phyloP scores from a whole-genome alignment of 1,140 invertebrate genomes.

The Psilanteris sp. region DNA sequence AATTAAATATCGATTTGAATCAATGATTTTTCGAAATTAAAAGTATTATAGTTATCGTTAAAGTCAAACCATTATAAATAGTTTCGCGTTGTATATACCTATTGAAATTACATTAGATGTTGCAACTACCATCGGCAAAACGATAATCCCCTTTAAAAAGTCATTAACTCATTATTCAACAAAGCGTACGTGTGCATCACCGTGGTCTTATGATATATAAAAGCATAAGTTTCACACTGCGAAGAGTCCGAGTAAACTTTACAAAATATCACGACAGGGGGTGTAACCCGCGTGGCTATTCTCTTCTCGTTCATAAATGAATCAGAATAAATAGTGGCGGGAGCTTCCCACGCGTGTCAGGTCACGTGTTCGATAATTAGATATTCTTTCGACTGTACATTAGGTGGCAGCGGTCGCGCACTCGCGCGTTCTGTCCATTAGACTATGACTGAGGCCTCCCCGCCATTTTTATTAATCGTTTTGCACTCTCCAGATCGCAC shows the following conservation, averaged over 20 bases:
- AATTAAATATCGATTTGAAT: no score
- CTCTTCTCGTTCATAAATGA: conserved; percentile 72
- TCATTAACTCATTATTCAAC: conserved; percentile 50
- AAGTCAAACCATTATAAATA: no score
- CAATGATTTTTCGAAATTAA: no score
- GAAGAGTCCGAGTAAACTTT: conserved; percentile 73
- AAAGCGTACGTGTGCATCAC: conserved; percentile 49
- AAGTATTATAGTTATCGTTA: no score
- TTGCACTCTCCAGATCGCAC: conserved; percentile 58
- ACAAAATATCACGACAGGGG: conserved; percentile 77
- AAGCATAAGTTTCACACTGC: conserved; percentile 74
- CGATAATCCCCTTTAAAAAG: conserved; percentile 42
- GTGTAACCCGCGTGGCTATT: conserved; percentile 63
- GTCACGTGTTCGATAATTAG: conserved; percentile 79
- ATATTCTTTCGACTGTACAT: conserved; percentile 78
- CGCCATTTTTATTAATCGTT: conserved; percentile 71
- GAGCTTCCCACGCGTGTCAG: conserved; percentile 77
- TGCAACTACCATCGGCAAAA: conserved; percentile 2
- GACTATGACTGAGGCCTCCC: conserved; percentile 25
- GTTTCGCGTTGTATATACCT: background rate
- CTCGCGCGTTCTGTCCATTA: conserved; percentile 67
- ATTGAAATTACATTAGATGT: background rate
- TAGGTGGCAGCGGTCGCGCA: conserved; percentile 65
- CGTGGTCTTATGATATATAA: conserved; percentile 67
- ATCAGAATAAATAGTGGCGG: conserved; percentile 77